Percentiles rank a stretch among this genome's conserved stretches.
Conservation (phyloP, 2,113 vertebrate species). For the Malaclemys terrapin region DNA sequence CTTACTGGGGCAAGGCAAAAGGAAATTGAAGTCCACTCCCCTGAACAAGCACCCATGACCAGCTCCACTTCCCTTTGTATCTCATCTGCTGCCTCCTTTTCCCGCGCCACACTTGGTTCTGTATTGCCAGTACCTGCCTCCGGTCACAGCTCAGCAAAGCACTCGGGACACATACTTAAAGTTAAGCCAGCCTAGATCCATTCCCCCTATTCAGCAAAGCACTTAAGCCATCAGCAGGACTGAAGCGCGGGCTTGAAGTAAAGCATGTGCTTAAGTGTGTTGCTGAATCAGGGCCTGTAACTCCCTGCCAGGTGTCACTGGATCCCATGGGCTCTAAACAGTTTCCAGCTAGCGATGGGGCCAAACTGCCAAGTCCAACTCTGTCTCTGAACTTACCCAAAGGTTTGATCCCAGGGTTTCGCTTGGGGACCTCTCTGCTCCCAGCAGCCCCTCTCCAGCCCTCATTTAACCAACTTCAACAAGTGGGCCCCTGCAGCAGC, state of each 20-base stretch:
- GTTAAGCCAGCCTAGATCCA: not conserved
- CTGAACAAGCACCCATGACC: not conserved
- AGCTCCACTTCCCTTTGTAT: too few species aligned
- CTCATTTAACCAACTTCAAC: not conserved
- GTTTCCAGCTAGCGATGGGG: not conserved
- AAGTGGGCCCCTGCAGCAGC: not conserved
- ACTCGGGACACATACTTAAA: too few species aligned
- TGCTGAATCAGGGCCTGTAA: not conserved
- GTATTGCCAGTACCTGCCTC: too few species aligned
- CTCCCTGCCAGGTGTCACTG: too few species aligned
- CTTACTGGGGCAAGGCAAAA: not conserved
- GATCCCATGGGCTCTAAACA: not conserved
- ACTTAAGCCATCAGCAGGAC: not conserved
- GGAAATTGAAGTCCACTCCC: not conserved
- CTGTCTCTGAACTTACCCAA: not conserved
- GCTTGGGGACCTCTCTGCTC: not conserved
- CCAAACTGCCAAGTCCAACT: not conserved
- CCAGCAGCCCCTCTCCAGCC: not conserved
- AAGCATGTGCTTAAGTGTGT: not conserved
- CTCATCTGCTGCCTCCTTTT: too few species aligned
- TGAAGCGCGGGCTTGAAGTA: not conserved
- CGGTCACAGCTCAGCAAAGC: too few species aligned
- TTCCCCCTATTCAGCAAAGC: not conserved
- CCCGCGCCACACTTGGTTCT: too few species aligned
- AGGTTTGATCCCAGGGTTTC: not conserved